A percentile compares a stretch with the other conserved stretches of the same genome.
Conservation (phyloP, 2,797 vertebrate species). For the Prunella strophiata region DNA sequence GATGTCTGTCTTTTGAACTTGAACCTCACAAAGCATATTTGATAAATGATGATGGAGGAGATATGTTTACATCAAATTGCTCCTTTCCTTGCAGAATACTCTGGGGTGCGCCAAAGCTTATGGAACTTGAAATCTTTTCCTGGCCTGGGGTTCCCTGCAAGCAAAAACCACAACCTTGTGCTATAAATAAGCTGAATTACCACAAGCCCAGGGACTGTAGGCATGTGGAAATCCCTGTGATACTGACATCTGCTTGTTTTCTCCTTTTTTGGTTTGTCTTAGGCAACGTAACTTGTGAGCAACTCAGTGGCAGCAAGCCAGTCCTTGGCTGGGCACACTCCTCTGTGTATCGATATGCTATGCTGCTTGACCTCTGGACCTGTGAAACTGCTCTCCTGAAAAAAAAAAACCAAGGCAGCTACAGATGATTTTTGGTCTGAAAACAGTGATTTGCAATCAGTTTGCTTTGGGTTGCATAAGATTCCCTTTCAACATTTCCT, state of each 20-base stretch:
- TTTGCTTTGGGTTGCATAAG: neutral
- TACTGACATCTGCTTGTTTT: neutral
- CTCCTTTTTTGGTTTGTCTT: neutral
- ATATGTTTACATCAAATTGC: neutral
- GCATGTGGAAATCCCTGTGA: neutral
- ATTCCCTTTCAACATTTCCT: neutral
- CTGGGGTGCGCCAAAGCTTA: neutral
- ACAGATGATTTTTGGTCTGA: neutral
- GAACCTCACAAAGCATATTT: neutral
- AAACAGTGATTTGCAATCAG: neutral
- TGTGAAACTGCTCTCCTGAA: slow-evolving; percentile 77
- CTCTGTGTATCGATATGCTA: slow-evolving; percentile 71
- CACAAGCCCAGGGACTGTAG: neutral
- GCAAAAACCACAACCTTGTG: neutral
- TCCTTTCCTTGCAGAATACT: neutral
- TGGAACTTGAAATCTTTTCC: neutral
- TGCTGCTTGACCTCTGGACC: slow-evolving; percentile 81
- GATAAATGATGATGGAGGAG: neutral
- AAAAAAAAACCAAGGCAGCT: slow-evolving; percentile 77
- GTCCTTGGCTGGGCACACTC: slow-evolving; percentile 30
- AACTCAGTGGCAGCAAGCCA: neutral
- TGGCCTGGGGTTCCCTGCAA: neutral
- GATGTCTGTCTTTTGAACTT: neutral
- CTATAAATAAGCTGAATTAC: neutral
- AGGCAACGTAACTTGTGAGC: slow-evolving; percentile 15